Percentiles rank a stretch among this genome's conserved stretches.
Conservation (phyloP, 2,888 invertebrate genomes). For the Agrilus biguttatus region DNA sequence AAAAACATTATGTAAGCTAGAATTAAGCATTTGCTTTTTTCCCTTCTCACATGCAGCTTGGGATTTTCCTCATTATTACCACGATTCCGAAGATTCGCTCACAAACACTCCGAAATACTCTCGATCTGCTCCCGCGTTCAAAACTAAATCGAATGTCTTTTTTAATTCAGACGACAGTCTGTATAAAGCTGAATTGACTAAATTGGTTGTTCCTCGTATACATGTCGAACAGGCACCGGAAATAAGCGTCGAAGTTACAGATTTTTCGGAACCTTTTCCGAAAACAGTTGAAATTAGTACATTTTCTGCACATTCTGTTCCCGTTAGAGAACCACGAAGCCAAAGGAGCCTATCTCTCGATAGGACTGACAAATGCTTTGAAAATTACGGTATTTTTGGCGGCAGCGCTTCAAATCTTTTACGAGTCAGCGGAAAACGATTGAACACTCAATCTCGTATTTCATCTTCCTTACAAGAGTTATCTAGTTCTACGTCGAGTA, state of each 20-base stretch:
- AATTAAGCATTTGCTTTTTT: no score
- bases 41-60: slow-evolving; percentile 26
- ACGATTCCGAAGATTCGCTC: slow-evolving; percentile 25
- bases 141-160: slow-evolving; percentile 27
- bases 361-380: slow-evolving; percentile 13
- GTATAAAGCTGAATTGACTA: slow-evolving; percentile 25
- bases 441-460: slow-evolving; percentile 17
- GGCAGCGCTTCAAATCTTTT: slow-evolving; percentile 6
- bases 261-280: slow-evolving; percentile 29
- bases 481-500: slow-evolving; percentile 30
- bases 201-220: slow-evolving; percentile 27
- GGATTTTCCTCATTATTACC: slow-evolving; percentile 23
- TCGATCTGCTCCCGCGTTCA: slow-evolving; percentile 26
- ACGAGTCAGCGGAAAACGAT: slow-evolving; percentile 17
- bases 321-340: slow-evolving; percentile 17
- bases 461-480: slow-evolving; percentile 28
- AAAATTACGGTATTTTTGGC: no score
- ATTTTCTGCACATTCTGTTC: not conserved
- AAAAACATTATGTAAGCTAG: no score
- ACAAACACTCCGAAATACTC: slow-evolving; percentile 19
- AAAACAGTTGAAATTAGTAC: slow-evolving; percentile 26
- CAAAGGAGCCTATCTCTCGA: slow-evolving; percentile 28
- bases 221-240: slow-evolving; percentile 22
- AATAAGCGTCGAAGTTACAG: slow-evolving; percentile 28
- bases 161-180: slow-evolving; percentile 30